Base-by-base conservation (phyloP, 2,113 vertebrate species). In the Ctenodactylus gundi region DNA sequence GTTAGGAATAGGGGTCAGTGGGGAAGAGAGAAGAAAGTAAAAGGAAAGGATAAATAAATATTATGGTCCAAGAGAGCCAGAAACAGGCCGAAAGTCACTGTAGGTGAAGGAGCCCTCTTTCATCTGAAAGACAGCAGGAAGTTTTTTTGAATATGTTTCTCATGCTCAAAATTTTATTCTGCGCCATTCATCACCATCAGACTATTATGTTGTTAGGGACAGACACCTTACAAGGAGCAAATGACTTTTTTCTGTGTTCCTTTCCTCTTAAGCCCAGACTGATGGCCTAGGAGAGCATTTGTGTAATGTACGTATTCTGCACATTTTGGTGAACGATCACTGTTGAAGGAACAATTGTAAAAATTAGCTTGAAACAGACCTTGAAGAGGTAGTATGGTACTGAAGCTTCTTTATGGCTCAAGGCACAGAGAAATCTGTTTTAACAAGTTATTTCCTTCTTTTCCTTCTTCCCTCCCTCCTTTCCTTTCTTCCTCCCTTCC, bases 311-410 rank as follows among this genome's bases (percentile, higher is more conserved):
- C 46, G 60, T 49, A 49, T 68, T 75, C 39, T 53, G 13, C 13
- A 53, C 44, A n/a, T 29, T 39, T 90, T 78, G n/a, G 29, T 55
- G 62, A 78, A 64, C 41, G 4, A 53, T 34, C 68, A 58, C 27
- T 83, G 13, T n/a, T 53, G 36, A 88, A 90, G 82, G 78, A 85
- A 44, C 11, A 60, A 14, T 12, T 46, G 23, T 73, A 93, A 86
- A 91, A 88, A 70, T 39, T 29, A 72, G 18, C 85, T 77, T 93
- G 92, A 53, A 91, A 67, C 20, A 85, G 12, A 70, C 41, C 36
- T 80, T 57, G 57, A 92, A 36, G 67, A 57, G 31, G 53, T 80
- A 68, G 25, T 6, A 23, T 7, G 36, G 65, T 60, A 44, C 81
- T 57, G 27, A 41, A 34, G 14, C 34, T 27, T 92, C n/a, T 73